phyloP scores from a whole-genome alignment of 2,113 vertebrate genomes.

The Bufo bufo region DNA sequence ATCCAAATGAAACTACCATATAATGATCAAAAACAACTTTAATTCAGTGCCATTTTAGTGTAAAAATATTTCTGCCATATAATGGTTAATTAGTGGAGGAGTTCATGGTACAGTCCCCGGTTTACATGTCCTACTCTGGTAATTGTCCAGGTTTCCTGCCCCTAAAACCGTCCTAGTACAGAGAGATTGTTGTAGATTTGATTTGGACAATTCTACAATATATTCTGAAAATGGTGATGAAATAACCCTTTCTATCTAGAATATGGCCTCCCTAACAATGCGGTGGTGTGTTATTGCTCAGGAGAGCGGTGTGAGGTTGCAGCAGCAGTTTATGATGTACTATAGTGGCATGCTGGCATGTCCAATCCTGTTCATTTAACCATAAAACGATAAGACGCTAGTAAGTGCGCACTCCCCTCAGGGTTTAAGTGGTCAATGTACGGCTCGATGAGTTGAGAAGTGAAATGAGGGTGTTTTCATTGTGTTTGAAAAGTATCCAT shows the following conservation, averaged over 20 bases:
- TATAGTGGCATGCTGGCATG: slow-evolving; percentile 1
- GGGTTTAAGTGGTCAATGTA: slow-evolving; percentile 5
- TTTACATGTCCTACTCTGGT: too few relatives aligned
- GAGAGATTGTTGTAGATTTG: too few relatives aligned
- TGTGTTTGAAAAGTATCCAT: slow-evolving; percentile 21
- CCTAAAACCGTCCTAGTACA: too few relatives aligned
- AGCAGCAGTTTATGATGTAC: neutral
- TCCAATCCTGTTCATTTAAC: neutral
- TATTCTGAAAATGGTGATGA: too few relatives aligned
- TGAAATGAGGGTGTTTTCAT: neutral
- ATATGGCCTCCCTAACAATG: neutral
- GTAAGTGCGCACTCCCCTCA: neutral
- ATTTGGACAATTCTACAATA: too few relatives aligned
- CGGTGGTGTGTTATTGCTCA: neutral
- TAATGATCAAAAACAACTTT: neutral
- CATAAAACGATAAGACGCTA: neutral
- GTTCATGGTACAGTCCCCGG: neutral
- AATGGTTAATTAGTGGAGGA: neutral
- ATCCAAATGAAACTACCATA: neutral
- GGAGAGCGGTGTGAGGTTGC: neutral
- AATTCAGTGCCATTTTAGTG: neutral
- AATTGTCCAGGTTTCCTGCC: too few relatives aligned
- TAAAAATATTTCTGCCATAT: neutral
- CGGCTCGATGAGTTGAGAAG: neutral
- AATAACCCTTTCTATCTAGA: neutral